Evolutionary conservation across 2,797 vertebrate genomes (phyloP).

Genomic region (Ceryle rudis): DNA sequence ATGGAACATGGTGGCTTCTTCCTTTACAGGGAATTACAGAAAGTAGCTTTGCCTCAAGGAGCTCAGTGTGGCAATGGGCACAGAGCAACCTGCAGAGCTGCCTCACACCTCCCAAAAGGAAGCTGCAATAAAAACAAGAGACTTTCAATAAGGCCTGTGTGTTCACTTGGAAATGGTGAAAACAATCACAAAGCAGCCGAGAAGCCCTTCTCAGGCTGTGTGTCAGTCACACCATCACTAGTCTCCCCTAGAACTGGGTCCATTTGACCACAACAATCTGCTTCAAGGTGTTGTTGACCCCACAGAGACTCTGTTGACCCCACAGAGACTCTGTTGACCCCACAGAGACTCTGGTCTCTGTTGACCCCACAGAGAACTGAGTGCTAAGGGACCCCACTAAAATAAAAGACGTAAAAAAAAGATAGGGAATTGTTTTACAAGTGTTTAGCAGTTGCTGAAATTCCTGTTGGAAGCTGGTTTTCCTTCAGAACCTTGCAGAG

Average conservation of each 20-base stretch:
- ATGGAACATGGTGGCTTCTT: neutral
- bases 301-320: no score
- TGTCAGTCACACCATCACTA: neutral
- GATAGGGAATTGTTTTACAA: neutral
- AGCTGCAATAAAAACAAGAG: neutral
- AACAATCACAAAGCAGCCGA: neutral
- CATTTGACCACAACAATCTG: neutral
- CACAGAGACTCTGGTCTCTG: no score
- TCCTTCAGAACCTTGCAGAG: neutral
- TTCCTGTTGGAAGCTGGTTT: neutral
- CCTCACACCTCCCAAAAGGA: neutral
- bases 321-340: no score
- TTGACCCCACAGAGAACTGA: no score
- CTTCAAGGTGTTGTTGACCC: neutral
- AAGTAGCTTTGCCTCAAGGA: neutral
- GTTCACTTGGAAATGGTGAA: neutral
- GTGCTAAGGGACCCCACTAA: neutral
- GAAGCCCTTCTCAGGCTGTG: neutral
- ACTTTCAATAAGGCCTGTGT: neutral
- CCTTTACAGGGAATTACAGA: neutral
- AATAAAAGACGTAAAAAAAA: neutral
- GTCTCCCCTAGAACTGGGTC: neutral
- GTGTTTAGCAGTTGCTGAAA: neutral
- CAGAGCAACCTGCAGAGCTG: neutral
- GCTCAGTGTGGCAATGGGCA: neutral